Conservation (phyloP, 2,113 vertebrate genomes). For the Rhinichthys klamathensis region DNA sequence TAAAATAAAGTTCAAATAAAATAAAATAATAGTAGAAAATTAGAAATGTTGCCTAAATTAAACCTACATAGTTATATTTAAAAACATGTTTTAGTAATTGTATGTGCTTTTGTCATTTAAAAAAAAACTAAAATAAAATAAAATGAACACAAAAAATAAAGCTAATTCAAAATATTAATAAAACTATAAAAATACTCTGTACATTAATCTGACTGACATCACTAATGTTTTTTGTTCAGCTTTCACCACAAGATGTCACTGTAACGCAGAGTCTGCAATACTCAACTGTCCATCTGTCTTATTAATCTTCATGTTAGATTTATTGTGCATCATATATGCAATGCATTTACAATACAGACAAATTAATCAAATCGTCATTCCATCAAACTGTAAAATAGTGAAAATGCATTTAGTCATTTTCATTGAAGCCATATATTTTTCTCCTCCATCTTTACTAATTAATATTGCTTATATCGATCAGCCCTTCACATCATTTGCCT, state of each 20-base stretch:
- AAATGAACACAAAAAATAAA: no score
- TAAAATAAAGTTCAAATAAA: no score
- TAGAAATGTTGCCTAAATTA: no score
- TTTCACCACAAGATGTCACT: conserved; percentile 59
- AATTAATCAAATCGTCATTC: not conserved
- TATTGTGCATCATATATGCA: not conserved
- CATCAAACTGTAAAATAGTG: not conserved
- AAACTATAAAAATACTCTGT: not conserved
- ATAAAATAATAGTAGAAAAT: no score
- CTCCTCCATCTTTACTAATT: not conserved
- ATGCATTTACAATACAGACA: not conserved
- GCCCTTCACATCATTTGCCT: not conserved
- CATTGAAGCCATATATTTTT: not conserved
- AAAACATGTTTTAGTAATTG: no score
- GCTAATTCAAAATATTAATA: no score
- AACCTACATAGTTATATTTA: no score
- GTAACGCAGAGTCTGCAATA: not conserved
- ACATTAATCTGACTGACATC: not conserved
- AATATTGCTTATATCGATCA: not conserved
- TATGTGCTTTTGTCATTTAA: no score
- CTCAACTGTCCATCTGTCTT: not conserved
- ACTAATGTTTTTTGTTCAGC: not conserved
- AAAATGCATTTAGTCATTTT: not conserved
- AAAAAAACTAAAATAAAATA: no score
- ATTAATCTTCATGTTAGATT: not conserved